Base-by-base conservation (phyloP, 2,113 vertebrate genomes). In the Catagonus wagneri region DNA sequence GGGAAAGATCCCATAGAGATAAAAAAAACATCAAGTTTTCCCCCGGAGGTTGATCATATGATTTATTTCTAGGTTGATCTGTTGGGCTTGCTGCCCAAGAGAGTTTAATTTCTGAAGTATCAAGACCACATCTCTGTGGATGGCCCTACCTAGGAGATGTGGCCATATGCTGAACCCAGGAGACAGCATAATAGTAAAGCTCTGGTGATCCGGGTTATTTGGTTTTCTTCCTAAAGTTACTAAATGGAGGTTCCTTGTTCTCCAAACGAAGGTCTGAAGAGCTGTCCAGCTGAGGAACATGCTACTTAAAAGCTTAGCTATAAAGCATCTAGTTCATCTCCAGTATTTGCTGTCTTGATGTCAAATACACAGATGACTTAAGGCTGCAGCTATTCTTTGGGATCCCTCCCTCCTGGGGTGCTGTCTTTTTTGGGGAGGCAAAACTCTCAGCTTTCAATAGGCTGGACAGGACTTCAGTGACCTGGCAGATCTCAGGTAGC, bases 61-160 rank as follows among this genome's bases (percentile, higher is more conserved):
- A 39, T 36, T 91, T 61, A 83, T 68, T 96, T 94, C 39, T 68
- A 74, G 52, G 25, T 65, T 76, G 44, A 52, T 89, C 50, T 91
- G 44, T 89, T 65, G 79, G 56, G 50, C 27, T 75, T 90, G 60
- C 16, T 36, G 63, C 7, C 22, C 58, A 83, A 50, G 44, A 66
- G 74, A 90, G 1, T 69, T 96, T 71, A n/a, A 17, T 63, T 86
- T 89, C 66, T 91, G 20, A 32, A 65, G 50, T 88, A 32, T 90
- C 9, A 75, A 96, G 69, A 83, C 23, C 25, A 74, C 2, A 22
- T 58, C 13, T 75, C 69, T 66, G 63, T 16, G 22, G 7, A 27
- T 13, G 7, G 44, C 27, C 39, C 17, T 14, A 79, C 63, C 58
- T 84, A 29, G 29, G 81, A 76, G n/a, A 54, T 8, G 23, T 22